phyloP scores from a whole-genome alignment of 2,113 vertebrate species.

The Otocyon megalotis region DNA sequence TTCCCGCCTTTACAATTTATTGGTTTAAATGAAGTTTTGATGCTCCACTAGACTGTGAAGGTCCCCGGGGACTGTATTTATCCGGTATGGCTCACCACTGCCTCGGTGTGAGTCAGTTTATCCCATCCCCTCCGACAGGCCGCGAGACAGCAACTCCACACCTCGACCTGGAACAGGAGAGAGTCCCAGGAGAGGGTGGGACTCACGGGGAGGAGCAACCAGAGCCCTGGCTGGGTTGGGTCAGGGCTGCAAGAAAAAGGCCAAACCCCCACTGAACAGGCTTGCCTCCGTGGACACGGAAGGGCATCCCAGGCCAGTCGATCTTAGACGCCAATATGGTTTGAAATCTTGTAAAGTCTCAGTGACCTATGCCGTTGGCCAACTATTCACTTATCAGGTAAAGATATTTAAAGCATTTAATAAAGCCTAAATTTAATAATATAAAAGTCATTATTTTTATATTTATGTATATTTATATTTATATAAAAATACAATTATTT shows the following conservation, averaged over 20 bases:
- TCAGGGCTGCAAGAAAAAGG: too few species aligned
- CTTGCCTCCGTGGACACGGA: background rate
- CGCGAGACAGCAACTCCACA: background rate
- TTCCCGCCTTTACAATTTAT: slow-evolving; percentile 14
- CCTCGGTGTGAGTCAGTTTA: background rate
- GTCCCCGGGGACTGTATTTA: background rate
- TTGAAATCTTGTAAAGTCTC: background rate
- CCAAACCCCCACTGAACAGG: fast-evolving
- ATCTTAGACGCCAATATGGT: background rate
- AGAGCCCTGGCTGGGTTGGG: background rate
- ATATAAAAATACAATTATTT: too few species aligned
- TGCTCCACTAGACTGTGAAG: slow-evolving; percentile 34
- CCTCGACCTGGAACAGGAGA: background rate
- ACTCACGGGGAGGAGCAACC: too few species aligned
- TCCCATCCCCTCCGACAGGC: background rate
- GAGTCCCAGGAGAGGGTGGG: background rate
- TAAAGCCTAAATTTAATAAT: too few species aligned
- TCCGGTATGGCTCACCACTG: background rate
- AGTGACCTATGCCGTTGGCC: background rate
- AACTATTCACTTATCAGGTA: background rate
- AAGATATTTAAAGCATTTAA: background rate
- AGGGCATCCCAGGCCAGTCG: background rate
- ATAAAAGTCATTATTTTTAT: too few species aligned
- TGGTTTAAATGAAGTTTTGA: slow-evolving; percentile 62
- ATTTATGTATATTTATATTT: too few species aligned